These are phyloP conservation scores for Zoanthus gigantus DNA, from an alignment of 92 coral and sea anemone genomes.

Conservation along the genomic window DNA sequence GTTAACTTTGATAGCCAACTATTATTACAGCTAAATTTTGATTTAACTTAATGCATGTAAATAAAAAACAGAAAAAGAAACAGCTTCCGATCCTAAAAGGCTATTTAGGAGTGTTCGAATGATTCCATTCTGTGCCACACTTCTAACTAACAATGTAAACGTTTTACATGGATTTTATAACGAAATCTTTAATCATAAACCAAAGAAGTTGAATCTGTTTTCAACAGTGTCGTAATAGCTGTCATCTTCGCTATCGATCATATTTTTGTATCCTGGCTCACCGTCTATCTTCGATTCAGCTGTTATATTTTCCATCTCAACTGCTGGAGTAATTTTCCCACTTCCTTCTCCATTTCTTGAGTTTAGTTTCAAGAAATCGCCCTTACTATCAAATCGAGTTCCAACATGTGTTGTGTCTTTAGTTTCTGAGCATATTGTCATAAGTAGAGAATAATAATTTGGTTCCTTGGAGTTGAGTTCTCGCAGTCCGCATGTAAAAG, in stretches of 20 bases:
- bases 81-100: no score
- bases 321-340: background rate
- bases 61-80: no score
- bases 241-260: constrained; percentile 16
- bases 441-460: constrained; percentile 71
- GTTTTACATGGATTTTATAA: no score
- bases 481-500: constrained; percentile 78
- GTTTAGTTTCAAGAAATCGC: constrained; percentile 14
- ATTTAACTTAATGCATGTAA: no score
- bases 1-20: no score
- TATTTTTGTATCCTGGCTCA: background rate
- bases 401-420: background rate
- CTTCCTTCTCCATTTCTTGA: constrained; percentile 19
- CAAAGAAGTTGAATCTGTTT: constrained; percentile 22
- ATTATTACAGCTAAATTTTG: no score
- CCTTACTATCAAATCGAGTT: background rate
- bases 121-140: no score
- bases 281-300: background rate
- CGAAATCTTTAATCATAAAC: background rate
- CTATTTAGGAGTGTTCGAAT: no score
- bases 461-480: constrained; percentile 66
- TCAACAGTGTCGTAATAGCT: background rate
- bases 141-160: no score
- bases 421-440: constrained; percentile 45
- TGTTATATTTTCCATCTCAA: background rate